Evolutionary conservation across 2,113 vertebrate species (phyloP), one percentile per base, ranked within the genome.

Genomic region (Menura novaehollandiae): DNA sequence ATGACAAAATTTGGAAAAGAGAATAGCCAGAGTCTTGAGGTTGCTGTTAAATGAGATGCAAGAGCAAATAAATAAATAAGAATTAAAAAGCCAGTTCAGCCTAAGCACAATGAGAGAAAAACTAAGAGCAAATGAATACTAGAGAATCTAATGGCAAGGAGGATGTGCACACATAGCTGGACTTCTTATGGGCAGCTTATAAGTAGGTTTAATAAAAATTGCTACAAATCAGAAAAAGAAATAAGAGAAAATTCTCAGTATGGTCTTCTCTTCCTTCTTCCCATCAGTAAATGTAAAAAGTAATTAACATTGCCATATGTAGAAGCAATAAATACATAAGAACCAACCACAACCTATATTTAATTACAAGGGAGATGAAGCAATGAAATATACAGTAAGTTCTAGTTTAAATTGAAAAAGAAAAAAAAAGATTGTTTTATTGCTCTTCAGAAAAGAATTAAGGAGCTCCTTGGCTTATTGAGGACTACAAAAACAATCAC

Each of bases 401-500:
- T 56, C 59, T 80, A 87, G 67, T 89, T 96, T 97, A 97, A 97
- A 97, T 91, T 97, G 93, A 94, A 97, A 96, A 89, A 90, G 58
- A 46, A 94, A 76, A 86, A 56, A 75, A 30, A 88, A 51, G 12
- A 92, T 87, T 85, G 79, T 71, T 91, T 75, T 87, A 80, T 95
- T 95, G 89, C 73, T 95, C 88, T 95, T 97, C 96, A 78, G 96
- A 83, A 86, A 77, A 90, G 93, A 98, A 97, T 97, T 96, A 97
- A 96, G 72, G 95, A 97, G 89, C 84, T 97, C 78, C 95, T 97
- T 96, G 86, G 72, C 92, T 97, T 97, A 75, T 32, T 56, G 55
- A 96, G 93, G 85, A 96, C 97, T 95, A 95, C 91, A 98, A 94
- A 97, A 97, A 94, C 97, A 98, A 98, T 97, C 97, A 59, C 88